Evolutionary conservation across 2,797 vertebrate species (phyloP).

Genomic region (Bothrops alternatus): DNA sequence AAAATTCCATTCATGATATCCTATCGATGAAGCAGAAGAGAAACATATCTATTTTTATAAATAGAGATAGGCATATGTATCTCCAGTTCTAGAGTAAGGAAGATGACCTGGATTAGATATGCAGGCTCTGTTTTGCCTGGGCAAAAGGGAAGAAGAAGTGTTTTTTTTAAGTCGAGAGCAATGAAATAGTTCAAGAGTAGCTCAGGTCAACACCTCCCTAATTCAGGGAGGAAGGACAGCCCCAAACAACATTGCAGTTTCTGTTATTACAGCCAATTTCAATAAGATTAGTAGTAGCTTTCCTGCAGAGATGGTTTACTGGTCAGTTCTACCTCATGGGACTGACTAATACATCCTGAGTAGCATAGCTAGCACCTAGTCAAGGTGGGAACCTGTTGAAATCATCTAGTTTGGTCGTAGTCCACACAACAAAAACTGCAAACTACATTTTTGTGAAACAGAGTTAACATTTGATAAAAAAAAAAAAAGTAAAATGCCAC

Average conservation of each 20-base stretch:
- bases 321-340: background rate
- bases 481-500: background rate
- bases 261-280: background rate
- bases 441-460: background rate
- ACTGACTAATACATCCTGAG: background rate
- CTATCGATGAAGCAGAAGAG: background rate
- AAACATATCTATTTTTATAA: background rate
- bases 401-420: background rate
- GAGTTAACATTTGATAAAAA: background rate
- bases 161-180: background rate
- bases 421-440: background rate
- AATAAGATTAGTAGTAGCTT: background rate
- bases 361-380: background rate
- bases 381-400: background rate
- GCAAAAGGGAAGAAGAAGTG: background rate
- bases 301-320: background rate
- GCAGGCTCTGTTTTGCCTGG: background rate
- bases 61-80: background rate
- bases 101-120: background rate
- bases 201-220: background rate
- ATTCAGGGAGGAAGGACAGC: background rate
- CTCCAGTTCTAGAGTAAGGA: background rate
- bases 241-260: background rate
- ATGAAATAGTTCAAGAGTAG: too few relatives aligned
- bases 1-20: accelerated